A percentile compares a stretch with the other conserved stretches of the same genome.
These are phyloP conservation scores for Halichoerus grypus DNA, from an alignment of 2,113 vertebrate genomes.

Conservation along the genomic window DNA sequence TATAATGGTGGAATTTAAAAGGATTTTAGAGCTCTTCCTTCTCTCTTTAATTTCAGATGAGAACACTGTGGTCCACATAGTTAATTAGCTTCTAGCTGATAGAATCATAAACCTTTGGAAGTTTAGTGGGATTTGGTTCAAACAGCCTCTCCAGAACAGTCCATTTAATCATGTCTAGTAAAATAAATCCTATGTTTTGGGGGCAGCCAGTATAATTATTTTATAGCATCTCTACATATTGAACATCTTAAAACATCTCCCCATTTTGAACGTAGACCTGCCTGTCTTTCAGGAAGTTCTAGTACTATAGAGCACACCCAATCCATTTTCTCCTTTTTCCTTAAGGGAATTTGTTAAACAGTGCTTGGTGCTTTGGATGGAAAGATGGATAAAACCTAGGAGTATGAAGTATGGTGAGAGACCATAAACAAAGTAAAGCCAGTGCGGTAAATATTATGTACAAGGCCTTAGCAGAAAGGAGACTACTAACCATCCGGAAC, in stretches of 20 bases:
- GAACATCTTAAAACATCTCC: neutral
- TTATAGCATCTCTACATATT: neutral
- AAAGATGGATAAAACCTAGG: neutral
- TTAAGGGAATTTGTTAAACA: neutral
- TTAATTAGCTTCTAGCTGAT: neutral
- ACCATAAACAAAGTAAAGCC: neutral
- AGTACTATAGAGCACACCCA: neutral
- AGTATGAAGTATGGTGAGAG: neutral
- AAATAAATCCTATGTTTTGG: slow-evolving; percentile 21
- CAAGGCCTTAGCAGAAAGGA: neutral
- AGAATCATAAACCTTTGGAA: slow-evolving; percentile 23
- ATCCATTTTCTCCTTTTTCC: neutral
- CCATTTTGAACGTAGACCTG: neutral
- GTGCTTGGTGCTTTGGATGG: neutral
- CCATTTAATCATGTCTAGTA: neutral
- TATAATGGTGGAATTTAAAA: neutral
- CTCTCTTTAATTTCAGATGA: neutral
- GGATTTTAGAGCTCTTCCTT: neutral
- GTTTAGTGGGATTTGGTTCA: slow-evolving; percentile 16
- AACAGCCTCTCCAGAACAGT: neutral
- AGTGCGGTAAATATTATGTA: neutral
- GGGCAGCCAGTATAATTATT: neutral
- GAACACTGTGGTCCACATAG: neutral
- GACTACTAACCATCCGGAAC: neutral
- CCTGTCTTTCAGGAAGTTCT: neutral